Percentiles rank a stretch among this genome's conserved stretches.
Conservation (phyloP, 2,113 vertebrate species). For the Hippocampus guttulatus region DNA sequence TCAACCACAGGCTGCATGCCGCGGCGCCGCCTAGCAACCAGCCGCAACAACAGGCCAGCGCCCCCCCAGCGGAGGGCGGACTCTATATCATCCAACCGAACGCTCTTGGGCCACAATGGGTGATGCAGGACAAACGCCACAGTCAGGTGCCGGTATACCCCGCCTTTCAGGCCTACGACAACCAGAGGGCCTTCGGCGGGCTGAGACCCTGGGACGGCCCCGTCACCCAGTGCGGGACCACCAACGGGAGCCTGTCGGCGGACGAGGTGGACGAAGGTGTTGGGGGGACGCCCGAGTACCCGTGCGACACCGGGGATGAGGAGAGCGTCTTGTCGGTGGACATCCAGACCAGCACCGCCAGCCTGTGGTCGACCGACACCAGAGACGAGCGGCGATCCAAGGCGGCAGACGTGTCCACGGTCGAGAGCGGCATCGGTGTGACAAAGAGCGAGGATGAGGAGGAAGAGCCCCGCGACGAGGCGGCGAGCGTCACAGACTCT, state of each 20-base stretch:
- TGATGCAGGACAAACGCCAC: constrained; percentile 17
- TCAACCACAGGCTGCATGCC: constrained; percentile 65
- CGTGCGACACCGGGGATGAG: constrained; percentile 67
- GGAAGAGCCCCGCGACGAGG: constrained; percentile 19
- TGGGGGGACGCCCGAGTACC: constrained; percentile 61
- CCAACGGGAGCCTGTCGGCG: constrained; percentile 25
- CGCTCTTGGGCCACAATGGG: constrained; percentile 26
- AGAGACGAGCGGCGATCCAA: constrained; percentile 43
- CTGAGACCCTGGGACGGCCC: constrained; percentile 31
- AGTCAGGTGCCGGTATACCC: constrained; percentile 66
- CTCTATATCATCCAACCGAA: constrained; percentile 64
- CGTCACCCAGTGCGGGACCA: background rate
- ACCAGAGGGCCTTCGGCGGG: constrained; percentile 12
- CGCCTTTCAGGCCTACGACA: constrained; percentile 19
- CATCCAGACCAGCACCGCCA: constrained; percentile 73
- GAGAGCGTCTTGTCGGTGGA: constrained; percentile 67
- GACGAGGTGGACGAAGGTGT: constrained; percentile 63
- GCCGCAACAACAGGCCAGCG: constrained; percentile 21
- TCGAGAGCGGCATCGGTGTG: constrained; percentile 50
- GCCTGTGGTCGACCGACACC: constrained; percentile 69
- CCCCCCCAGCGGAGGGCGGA: constrained; percentile 7
- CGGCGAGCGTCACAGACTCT: constrained; percentile 74
- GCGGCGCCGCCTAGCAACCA: constrained; percentile 11
- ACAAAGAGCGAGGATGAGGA: constrained; percentile 52
- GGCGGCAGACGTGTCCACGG: constrained; percentile 37